A percentile compares a stretch with the other conserved stretches of the same genome.
Conservation (phyloP, 1,140 invertebrate genomes). For the Mesaphorura yosii region DNA sequence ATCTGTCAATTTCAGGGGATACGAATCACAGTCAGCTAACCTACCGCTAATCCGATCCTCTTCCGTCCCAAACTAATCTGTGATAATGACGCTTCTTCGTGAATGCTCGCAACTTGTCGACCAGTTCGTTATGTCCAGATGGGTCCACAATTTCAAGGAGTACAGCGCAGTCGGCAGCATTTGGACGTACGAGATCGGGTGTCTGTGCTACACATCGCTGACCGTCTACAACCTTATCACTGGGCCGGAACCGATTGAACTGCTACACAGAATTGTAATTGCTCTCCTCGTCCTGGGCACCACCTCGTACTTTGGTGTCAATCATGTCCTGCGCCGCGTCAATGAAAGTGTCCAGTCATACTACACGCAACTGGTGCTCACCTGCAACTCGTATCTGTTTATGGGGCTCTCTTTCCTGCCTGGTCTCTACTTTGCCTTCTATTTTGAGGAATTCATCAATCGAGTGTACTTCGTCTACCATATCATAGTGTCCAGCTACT, state of each 20-base stretch:
- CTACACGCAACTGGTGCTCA: constrained; percentile 6
- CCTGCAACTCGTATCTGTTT: constrained; percentile 13
- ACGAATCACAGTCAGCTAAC: no score
- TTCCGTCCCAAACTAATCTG: no score
- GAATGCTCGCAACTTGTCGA: no score
- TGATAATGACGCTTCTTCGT: no score
- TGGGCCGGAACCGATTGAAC: background rate
- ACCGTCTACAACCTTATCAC: background rate
- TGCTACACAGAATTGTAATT: background rate
- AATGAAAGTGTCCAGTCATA: background rate
- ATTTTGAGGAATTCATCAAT: constrained; percentile 12
- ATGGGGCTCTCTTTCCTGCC: constrained; percentile 18
- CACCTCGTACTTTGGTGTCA: background rate
- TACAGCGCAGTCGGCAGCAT: background rate
- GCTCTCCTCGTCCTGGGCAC: background rate
- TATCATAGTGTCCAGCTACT: constrained; percentile 10
- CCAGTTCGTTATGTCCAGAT: no score
- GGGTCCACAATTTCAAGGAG: no score
- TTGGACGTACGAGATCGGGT: background rate
- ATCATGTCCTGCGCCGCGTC: background rate
- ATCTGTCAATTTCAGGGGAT: no score
- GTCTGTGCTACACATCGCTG: constrained; percentile 2
- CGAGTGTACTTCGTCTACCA: constrained; percentile 15
- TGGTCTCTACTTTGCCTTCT: constrained; percentile 21
- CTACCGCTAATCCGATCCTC: no score